These are phyloP conservation scores for Sardina pilchardus DNA, from an alignment of 2,113 vertebrate species.

Conservation along the genomic window DNA sequence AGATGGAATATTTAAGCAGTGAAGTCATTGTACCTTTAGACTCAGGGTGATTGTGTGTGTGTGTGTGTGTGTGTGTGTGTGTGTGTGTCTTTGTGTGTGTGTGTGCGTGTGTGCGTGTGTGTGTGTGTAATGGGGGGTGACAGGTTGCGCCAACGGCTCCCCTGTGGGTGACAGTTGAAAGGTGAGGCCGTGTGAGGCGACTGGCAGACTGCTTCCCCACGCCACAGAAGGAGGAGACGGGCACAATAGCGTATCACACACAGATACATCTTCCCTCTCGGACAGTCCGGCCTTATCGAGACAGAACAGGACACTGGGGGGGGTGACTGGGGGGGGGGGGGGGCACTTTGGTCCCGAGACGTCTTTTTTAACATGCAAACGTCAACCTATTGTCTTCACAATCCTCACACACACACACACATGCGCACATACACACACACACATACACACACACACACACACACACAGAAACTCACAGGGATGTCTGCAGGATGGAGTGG, in stretches of 20 bases:
- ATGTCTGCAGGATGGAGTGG: constrained; percentile 39
- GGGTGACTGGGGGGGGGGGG: constrained; percentile 42
- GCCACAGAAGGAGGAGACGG: constrained; percentile 46
- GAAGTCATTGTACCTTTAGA: constrained; percentile 8
- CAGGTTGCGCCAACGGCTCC: not conserved
- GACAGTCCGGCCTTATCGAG: constrained; percentile 62
- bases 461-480: constrained; percentile 33
- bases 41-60: not conserved
- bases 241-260: constrained; percentile 63
- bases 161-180: constrained; percentile 65
- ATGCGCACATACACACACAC: not conserved
- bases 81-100: not conserved
- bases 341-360: constrained; percentile 46
- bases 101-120: not conserved
- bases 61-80: not conserved
- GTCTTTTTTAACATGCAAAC: constrained; percentile 71
- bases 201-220: constrained; percentile 63
- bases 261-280: constrained; percentile 74
- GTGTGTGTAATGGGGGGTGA: not conserved
- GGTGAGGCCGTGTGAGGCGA: constrained; percentile 55
- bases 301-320: constrained; percentile 53
- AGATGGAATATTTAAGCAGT: constrained; percentile 13
- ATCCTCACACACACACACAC: constrained; percentile 29
- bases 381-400: constrained; percentile 54
- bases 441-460: not conserved